phyloP scores from a whole-genome alignment of 2,888 invertebrate genomes.

The Torymus auratus region DNA sequence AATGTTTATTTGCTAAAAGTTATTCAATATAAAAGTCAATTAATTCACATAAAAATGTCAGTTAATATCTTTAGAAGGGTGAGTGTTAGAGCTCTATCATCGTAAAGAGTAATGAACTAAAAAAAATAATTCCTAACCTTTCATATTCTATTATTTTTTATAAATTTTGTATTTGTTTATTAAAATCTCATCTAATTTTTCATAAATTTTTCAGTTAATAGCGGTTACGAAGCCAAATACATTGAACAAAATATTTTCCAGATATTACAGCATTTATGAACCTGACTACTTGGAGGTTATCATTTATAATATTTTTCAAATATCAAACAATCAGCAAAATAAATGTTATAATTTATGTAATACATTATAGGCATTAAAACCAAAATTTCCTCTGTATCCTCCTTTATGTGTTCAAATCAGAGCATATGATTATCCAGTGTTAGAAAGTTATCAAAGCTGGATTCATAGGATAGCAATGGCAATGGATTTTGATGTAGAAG shows the following conservation, averaged over 20 bases:
- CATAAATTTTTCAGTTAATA: constrained; percentile 42
- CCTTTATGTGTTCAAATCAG: constrained; percentile 87
- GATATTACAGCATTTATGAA: constrained; percentile 78
- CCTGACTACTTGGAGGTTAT: constrained; percentile 86
- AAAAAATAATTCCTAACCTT: constrained; percentile 11
- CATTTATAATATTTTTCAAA: constrained; percentile 27
- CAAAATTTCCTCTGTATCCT: constrained; percentile 86
- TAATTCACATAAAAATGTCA: constrained; percentile 27
- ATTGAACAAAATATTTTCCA: constrained; percentile 53
- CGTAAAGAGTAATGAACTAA: background rate
- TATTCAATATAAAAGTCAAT: background rate
- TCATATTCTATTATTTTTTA: background rate
- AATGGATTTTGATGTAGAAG: constrained; percentile 87
- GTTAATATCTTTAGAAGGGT: constrained; percentile 27
- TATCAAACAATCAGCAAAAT: no score
- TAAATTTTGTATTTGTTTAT: constrained; percentile 16
- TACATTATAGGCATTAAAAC: constrained; percentile 80
- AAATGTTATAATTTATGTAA: constrained; percentile 29
- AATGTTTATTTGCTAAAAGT: background rate
- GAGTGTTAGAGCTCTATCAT: background rate
- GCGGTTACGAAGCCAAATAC: constrained; percentile 13
- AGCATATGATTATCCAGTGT: constrained; percentile 88
- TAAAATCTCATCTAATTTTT: background rate
- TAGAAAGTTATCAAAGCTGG: constrained; percentile 89
- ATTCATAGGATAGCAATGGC: constrained; percentile 85